These are phyloP conservation scores for Halocynthia aurantium DNA, from an alignment of 23 tunicate species.

Conservation along the genomic window DNA sequence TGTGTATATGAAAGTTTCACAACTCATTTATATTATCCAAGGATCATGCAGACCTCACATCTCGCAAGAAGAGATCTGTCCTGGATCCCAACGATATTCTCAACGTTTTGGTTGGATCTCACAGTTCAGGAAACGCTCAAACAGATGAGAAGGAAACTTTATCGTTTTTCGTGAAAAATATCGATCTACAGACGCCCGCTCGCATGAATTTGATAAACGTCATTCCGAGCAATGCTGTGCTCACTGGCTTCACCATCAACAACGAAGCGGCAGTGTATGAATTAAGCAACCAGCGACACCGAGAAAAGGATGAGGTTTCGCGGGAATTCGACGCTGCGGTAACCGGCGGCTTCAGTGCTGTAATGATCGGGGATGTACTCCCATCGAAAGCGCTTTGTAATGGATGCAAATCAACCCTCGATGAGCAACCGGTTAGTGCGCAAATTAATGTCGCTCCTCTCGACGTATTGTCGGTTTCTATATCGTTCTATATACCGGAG, in stretches of 20 bases:
- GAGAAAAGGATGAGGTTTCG: not conserved
- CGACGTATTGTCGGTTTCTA: constrained; percentile 13
- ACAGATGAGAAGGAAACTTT: not conserved
- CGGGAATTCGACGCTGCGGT: constrained; percentile 9
- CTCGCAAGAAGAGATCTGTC: not conserved
- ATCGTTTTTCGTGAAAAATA: constrained; percentile 15
- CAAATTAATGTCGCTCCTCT: constrained; percentile 2
- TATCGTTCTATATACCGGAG: constrained; percentile 1
- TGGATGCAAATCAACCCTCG: not conserved
- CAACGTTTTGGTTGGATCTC: not conserved
- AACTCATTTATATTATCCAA: not conserved
- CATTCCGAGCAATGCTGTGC: constrained; percentile 11
- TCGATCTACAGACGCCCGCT: constrained; percentile 1
- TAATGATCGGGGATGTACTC: constrained; percentile 5
- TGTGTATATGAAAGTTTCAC: too few species aligned
- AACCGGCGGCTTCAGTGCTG: not conserved
- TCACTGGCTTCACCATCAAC: constrained; percentile 1
- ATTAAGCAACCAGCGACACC: not conserved
- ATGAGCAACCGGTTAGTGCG: constrained; percentile 5
- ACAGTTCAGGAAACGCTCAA: not conserved
- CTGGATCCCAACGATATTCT: constrained; percentile 7
- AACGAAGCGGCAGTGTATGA: constrained; percentile 2
- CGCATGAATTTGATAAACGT: not conserved
- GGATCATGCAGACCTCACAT: too few species aligned
- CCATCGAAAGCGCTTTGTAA: not conserved